These are phyloP conservation scores for Thelaira solivaga DNA, from an alignment of 2,888 invertebrate species.

Conservation along the genomic window DNA sequence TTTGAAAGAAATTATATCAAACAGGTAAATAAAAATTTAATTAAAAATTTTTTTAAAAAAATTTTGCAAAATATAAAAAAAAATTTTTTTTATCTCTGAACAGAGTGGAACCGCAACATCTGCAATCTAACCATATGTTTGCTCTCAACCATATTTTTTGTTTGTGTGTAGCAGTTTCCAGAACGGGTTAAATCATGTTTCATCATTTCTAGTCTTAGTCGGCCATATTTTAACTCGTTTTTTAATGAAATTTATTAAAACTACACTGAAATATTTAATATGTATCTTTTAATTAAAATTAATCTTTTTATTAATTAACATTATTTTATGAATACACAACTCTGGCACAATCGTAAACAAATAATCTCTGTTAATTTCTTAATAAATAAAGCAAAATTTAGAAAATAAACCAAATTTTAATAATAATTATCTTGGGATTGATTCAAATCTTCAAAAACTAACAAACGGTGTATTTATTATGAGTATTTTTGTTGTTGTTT, in stretches of 20 bases:
- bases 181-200: too few relatives aligned
- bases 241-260: not conserved
- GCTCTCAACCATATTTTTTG: too few relatives aligned
- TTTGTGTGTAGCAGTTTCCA: too few relatives aligned
- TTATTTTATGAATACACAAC: not conserved
- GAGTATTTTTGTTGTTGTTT: not conserved
- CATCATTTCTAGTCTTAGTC: too few relatives aligned
- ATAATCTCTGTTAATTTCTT: slow-evolving; percentile 31
- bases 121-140: too few relatives aligned
- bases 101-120: too few relatives aligned
- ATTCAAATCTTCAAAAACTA: slow-evolving; percentile 36
- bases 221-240: not conserved
- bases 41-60: too few relatives aligned
- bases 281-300: not conserved
- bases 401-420: not conserved
- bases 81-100: too few relatives aligned
- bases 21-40: too few relatives aligned
- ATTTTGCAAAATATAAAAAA: too few relatives aligned
- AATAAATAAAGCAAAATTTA: slow-evolving; percentile 18
- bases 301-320: slow-evolving; percentile 24
- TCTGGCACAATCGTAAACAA: not conserved
- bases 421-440: not conserved
- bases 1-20: too few relatives aligned
- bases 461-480: slow-evolving; percentile 10
- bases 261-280: not conserved